A percentile compares a stretch with the other conserved stretches of the same genome.
These are phyloP conservation scores for Polyploca ridens DNA, from an alignment of 2,888 invertebrate species.

Conservation along the genomic window DNA sequence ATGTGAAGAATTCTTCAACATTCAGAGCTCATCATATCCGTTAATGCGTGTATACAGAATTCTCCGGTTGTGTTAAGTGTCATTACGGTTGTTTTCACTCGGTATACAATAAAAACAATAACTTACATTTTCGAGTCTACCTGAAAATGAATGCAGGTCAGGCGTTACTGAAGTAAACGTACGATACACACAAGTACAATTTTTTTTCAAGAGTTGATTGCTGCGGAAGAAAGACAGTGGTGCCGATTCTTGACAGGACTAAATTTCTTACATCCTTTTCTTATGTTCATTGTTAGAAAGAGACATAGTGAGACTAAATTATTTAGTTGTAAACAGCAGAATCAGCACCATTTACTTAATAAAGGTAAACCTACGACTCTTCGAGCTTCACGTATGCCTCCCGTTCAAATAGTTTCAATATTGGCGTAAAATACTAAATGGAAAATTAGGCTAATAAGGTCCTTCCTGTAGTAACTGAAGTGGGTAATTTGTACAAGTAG, in stretches of 20 bases:
- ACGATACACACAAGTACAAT: too few species aligned
- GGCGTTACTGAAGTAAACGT: background rate
- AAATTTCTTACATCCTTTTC: too few species aligned
- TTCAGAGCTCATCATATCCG: conserved; percentile 2
- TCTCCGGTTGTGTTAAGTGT: background rate
- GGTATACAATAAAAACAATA: background rate
- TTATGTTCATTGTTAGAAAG: too few species aligned
- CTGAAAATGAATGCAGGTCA: background rate
- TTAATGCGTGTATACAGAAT: background rate
- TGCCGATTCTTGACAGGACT: too few species aligned
- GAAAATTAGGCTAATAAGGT: background rate
- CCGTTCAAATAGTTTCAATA: too few species aligned
- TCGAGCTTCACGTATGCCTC: too few species aligned
- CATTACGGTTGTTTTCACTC: conserved; percentile 2
- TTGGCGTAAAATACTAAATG: background rate
- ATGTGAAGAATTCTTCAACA: background rate
- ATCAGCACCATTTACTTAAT: too few species aligned
- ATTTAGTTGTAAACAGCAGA: too few species aligned
- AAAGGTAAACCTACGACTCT: too few species aligned
- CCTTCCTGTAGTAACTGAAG: background rate
- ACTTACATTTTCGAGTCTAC: background rate
- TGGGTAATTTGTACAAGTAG: background rate
- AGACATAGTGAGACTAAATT: too few species aligned
- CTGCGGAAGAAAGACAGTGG: too few species aligned
- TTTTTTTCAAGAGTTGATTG: too few species aligned